Evolutionary conservation across 1,140 invertebrate species (phyloP), one percentile per base, ranked within the genome.

Genomic region (Ephestia elutella): DNA sequence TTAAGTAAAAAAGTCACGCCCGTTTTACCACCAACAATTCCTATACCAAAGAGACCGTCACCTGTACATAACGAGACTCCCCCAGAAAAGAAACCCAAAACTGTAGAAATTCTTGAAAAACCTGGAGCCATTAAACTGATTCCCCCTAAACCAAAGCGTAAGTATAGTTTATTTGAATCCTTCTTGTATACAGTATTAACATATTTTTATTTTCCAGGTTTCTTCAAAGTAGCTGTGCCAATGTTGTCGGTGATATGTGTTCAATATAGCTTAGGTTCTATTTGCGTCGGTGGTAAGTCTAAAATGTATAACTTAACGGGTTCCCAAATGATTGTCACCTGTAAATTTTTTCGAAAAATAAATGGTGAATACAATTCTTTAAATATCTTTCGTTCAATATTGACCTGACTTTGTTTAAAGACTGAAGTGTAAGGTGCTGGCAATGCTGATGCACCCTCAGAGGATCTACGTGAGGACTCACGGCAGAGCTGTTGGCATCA

Each of bases 141-240:
- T 74, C 92, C 95, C 64, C 91, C 95, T 61, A 96, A 96, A 91
- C 93, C 94, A 62, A 96, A 96, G 92, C 94, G 96, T 97, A 93
- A 95, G 95, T 94, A 90, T 90, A 66, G 57, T 73, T 68, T 60
- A 57, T 57, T 68, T 67, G 53, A 48, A 66, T 53, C 57, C 5
- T 54, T 63, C 48, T 59, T 60, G 49, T 63, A 35, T 63, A 60
- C 62, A 54, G 63, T 81, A 80, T 55, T 81, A 76, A 83, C 63
- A 55, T 71, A 64, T 73, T 71, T 73, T 78, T 74, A 82, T 79
- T 86, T 88, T 88, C 61, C 86, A 88, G 86, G 79, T 71, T 15
- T 54, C 32, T 28, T 11, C 56, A 25, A 63, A 58, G 56, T 58
- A 57, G 61, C 57, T 71, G 56, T 65, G 57, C 56, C 54, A 61